Conservation (phyloP, 2,888 invertebrate genomes). For the Fragum sueziense region DNA sequence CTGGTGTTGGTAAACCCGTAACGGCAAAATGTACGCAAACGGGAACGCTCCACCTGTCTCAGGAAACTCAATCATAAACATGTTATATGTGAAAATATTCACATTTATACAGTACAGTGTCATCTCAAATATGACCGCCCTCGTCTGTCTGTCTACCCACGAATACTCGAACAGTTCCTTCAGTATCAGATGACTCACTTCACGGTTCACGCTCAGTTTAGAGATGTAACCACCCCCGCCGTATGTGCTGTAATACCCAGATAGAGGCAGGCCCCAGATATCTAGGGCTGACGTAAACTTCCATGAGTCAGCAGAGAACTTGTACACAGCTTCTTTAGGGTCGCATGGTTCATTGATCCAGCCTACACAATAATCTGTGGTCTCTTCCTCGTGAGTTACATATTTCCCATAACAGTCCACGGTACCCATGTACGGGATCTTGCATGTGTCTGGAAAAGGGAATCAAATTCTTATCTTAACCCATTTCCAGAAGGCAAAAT, state of each 20-base stretch:
- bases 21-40: conserved; percentile 63
- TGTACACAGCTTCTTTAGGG: conserved; percentile 45
- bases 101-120: conserved; percentile 73
- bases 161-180: conserved; percentile 59
- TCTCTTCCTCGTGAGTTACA: conserved; percentile 55
- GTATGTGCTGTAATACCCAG: conserved; percentile 65
- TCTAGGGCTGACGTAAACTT: conserved; percentile 63
- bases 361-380: conserved; percentile 56
- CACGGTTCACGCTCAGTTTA: conserved; percentile 65
- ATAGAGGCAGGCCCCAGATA: conserved; percentile 68
- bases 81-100: conserved; percentile 73
- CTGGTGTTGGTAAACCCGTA: conserved; percentile 65
- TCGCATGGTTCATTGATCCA: conserved; percentile 61
- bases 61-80: conserved; percentile 74
- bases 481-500: no score
- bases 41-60: conserved; percentile 72
- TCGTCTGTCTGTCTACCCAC: conserved; percentile 74
- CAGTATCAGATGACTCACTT: conserved; percentile 64
- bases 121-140: conserved; percentile 75
- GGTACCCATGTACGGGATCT: conserved; percentile 49
- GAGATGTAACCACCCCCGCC: conserved; percentile 75
- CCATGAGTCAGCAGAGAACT: conserved; percentile 66
- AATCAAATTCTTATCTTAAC: no score
- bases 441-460: conserved; percentile 53
- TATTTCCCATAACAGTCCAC: conserved; percentile 58